These are phyloP conservation scores for Physeter macrocephalus DNA, from an alignment of 2,113 vertebrate species.

Conservation along the genomic window DNA sequence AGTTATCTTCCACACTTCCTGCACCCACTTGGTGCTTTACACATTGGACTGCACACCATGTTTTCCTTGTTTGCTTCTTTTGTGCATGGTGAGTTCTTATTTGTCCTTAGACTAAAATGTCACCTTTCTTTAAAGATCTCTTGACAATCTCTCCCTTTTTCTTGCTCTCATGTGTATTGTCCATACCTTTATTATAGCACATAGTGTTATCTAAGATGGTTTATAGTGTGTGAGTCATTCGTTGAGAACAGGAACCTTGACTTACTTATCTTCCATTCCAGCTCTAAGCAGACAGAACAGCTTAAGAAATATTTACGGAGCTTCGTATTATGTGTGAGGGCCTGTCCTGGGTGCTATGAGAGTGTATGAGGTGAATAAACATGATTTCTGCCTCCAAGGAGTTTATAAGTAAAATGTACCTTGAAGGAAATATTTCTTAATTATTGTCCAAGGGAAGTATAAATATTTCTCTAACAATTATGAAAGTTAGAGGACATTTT, in stretches of 20 bases:
- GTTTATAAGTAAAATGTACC: background rate
- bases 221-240: background rate
- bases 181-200: background rate
- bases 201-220: background rate
- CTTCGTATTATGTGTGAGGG: background rate
- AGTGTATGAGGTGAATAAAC: background rate
- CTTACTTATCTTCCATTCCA: background rate
- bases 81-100: background rate
- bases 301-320: background rate
- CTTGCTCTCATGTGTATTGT: background rate
- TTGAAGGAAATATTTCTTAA: constrained; percentile 22
- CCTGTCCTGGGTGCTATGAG: background rate
- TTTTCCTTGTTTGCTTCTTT: background rate
- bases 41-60: background rate
- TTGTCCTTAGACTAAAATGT: background rate
- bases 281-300: background rate
- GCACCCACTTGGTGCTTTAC: background rate
- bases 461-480: background rate
- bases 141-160: background rate
- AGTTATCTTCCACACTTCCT: background rate
- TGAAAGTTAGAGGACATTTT: background rate
- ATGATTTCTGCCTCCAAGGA: background rate
- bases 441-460: background rate
- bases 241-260: background rate
- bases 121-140: background rate